Conservation (phyloP, 2,888 invertebrate genomes). For the Aleiodes testaceus region DNA sequence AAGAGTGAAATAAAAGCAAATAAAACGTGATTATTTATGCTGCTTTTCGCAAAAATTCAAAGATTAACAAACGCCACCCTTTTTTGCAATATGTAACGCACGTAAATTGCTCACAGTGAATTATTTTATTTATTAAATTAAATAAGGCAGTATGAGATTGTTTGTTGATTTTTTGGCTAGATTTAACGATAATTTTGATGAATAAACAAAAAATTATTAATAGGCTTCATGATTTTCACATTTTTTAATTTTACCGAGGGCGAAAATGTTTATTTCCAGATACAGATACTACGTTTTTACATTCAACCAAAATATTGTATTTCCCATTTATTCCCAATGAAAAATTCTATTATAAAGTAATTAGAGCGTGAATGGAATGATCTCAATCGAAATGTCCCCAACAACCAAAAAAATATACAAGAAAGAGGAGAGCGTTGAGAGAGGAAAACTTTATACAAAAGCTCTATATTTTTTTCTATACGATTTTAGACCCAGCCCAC, state of each 20-base stretch:
- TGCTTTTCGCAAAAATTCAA: conserved; percentile 1
- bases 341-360: background rate
- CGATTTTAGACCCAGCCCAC: background rate
- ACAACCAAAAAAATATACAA: background rate
- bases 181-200: too few relatives aligned
- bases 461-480: background rate
- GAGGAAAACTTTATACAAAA: conserved; percentile 1
- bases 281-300: too few relatives aligned
- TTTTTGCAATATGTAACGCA: background rate
- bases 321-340: too few relatives aligned
- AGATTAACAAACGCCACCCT: background rate
- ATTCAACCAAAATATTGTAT: too few relatives aligned
- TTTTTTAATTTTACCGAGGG: background rate
- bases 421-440: conserved; percentile 15
- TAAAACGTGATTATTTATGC: conserved; percentile 7
- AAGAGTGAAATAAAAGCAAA: conserved; percentile 11
- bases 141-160: too few relatives aligned
- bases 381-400: conserved; percentile 23
- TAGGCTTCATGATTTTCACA: background rate
- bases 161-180: too few relatives aligned
- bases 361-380: conserved; percentile 19
- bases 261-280: too few relatives aligned
- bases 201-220: background rate
- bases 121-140: too few relatives aligned
- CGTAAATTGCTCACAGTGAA: too few relatives aligned